These are phyloP conservation scores for Hermetia illucens DNA, from an alignment of 1,140 invertebrate species.

Conservation along the genomic window DNA sequence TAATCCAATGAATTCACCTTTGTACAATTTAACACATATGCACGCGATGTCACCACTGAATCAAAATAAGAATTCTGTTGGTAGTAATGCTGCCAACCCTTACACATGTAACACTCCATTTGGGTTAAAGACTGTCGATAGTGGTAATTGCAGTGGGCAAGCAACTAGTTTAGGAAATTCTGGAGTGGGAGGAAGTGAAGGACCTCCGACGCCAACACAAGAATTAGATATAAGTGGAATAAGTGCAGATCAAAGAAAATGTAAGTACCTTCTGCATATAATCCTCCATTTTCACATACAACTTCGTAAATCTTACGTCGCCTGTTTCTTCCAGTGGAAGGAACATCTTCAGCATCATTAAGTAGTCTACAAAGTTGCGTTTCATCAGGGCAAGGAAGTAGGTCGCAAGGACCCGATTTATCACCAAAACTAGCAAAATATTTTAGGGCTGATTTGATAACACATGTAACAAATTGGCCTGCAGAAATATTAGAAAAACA, in stretches of 20 bases:
- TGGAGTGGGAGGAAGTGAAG: slow-evolving; percentile 24
- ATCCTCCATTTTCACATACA: too few relatives aligned
- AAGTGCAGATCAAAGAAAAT: slow-evolving; percentile 33
- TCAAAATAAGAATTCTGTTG: slow-evolving; percentile 27
- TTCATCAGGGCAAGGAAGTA: slow-evolving; percentile 21
- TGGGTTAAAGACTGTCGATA: slow-evolving; percentile 13
- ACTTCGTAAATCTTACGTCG: too few relatives aligned
- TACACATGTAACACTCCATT: slow-evolving; percentile 10
- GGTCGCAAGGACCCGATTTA: slow-evolving; percentile 44
- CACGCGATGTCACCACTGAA: slow-evolving; percentile 25
- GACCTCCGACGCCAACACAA: slow-evolving; percentile 39
- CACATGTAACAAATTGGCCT: slow-evolving; percentile 84
- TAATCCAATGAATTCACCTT: slow-evolving; percentile 24
- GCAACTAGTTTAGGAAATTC: slow-evolving; percentile 10
- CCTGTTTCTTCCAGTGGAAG: slow-evolving; percentile 18
- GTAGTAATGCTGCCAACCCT: slow-evolving; percentile 12
- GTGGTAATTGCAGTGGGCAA: slow-evolving; percentile 17
- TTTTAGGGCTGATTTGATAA: slow-evolving; percentile 77
- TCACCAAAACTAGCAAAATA: slow-evolving; percentile 84
- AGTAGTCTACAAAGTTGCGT: slow-evolving; percentile 29
- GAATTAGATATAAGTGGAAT: slow-evolving; percentile 28
- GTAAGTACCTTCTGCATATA: slow-evolving; percentile 21
- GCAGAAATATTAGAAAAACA: slow-evolving; percentile 87
- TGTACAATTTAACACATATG: slow-evolving; percentile 24
- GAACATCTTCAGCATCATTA: slow-evolving; percentile 17